Percentiles rank a stretch among this genome's conserved stretches.
These are phyloP conservation scores for Spilarctia lutea DNA, from an alignment of 2,888 invertebrate species.

Conservation along the genomic window DNA sequence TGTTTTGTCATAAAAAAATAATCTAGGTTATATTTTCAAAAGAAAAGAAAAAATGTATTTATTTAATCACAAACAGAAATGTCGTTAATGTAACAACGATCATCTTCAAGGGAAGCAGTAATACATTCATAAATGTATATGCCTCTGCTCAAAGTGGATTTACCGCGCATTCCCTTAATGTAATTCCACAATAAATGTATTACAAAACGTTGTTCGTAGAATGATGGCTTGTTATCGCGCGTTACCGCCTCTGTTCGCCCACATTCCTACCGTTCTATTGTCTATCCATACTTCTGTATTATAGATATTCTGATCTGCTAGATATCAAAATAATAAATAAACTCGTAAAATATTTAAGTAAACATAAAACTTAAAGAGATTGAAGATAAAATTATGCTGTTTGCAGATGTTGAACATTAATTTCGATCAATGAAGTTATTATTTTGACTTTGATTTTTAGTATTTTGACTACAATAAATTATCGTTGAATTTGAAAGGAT, in stretches of 20 bases:
- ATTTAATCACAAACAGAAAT: conserved; percentile 40
- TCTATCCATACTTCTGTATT: neutral
- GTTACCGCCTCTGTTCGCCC: conserved; percentile 44
- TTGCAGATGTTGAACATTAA: conserved; percentile 1
- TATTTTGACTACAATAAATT: neutral
- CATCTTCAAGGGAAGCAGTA: conserved; percentile 55
- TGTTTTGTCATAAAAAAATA: too few relatives aligned
- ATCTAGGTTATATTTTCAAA: neutral
- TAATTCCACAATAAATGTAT: conserved; percentile 40
- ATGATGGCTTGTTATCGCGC: conserved; percentile 62
- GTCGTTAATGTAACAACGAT: conserved; percentile 48
- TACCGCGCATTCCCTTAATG: conserved; percentile 61
- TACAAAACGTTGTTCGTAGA: conserved; percentile 55
- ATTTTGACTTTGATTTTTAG: too few relatives aligned
- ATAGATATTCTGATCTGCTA: neutral
- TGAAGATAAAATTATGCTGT: neutral
- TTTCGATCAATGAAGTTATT: neutral
- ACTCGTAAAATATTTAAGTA: neutral
- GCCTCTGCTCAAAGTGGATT: conserved; percentile 44
- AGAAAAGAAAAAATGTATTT: conserved; percentile 13
- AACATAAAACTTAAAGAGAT: neutral
- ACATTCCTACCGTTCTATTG: neutral
- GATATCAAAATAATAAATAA: neutral
- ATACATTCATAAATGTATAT: conserved; percentile 50
- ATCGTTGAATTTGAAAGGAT: neutral